Evolutionary conservation across 2,113 vertebrate genomes (phyloP).

Genomic region (Martes martes): DNA sequence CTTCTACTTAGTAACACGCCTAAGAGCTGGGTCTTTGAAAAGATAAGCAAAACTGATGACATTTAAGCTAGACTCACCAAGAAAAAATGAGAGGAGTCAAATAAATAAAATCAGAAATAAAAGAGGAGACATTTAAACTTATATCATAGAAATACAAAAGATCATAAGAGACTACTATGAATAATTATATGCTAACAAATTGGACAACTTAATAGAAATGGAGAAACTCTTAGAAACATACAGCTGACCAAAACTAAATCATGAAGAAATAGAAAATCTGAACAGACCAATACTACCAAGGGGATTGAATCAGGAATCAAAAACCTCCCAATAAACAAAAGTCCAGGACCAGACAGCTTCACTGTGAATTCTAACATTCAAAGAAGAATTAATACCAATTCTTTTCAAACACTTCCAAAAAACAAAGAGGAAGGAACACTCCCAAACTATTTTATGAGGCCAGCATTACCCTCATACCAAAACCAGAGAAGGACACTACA

Average conservation of each 20-base stretch:
- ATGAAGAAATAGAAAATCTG: not conserved
- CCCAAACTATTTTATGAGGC: not conserved
- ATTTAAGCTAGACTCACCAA: not conserved
- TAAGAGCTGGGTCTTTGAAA: not conserved
- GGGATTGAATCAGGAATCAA: not conserved
- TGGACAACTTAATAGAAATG: not conserved
- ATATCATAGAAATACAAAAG: not conserved
- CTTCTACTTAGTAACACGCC: not conserved
- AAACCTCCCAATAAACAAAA: not conserved
- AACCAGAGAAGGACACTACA: not conserved
- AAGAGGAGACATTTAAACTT: not conserved
- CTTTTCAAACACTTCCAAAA: not conserved
- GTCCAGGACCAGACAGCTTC: not conserved
- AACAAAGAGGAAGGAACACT: not conserved
- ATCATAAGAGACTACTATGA: not conserved
- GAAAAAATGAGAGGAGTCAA: not conserved
- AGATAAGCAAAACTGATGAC: not conserved
- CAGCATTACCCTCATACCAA: not conserved
- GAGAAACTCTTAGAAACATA: not conserved
- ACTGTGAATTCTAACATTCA: not conserved
- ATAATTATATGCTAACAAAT: not conserved
- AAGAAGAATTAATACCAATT: not conserved
- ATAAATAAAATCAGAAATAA: not conserved
- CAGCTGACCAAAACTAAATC: not conserved
- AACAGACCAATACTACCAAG: not conserved